A percentile compares a stretch with the other conserved stretches of the same genome.
Evolutionary conservation across 2,888 invertebrate genomes (phyloP).

Genomic region (Eupithecia insigniata): DNA sequence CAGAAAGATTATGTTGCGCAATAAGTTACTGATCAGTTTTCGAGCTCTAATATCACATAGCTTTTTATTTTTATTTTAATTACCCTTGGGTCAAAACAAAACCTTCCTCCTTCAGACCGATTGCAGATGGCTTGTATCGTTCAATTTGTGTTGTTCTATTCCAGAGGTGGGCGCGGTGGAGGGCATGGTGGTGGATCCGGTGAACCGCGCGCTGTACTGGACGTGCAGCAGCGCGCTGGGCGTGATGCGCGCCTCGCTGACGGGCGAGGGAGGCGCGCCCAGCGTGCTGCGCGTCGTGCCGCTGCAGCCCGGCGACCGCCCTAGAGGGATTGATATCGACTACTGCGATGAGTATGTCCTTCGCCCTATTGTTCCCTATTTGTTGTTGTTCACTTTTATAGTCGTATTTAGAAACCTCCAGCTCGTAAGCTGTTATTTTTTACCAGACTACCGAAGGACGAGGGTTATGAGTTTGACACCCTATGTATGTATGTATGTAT

Average conservation of each 20-base stretch:
- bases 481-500: no score
- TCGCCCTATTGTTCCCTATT: no score
- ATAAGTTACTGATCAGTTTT: no score
- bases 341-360: constrained; percentile 84
- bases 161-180: constrained; percentile 93
- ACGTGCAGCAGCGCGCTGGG: constrained; percentile 91
- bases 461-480: no score
- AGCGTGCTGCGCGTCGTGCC: constrained; percentile 83
- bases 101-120: no score
- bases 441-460: no score
- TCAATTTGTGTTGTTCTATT: background rate
- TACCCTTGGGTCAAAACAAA: no score
- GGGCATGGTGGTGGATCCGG: constrained; percentile 91
- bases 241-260: constrained; percentile 56
- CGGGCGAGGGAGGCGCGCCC: constrained; percentile 38
- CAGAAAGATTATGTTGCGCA: background rate
- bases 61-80: no score
- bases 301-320: constrained; percentile 89
- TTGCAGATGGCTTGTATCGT: background rate
- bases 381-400: no score
- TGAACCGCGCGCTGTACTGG: constrained; percentile 91
- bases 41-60: no score
- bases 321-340: constrained; percentile 93
- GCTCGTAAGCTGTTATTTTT: background rate
- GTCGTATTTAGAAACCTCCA: background rate